Conservation (phyloP, 2,797 vertebrate species). For the Tokudaia muenninki region DNA sequence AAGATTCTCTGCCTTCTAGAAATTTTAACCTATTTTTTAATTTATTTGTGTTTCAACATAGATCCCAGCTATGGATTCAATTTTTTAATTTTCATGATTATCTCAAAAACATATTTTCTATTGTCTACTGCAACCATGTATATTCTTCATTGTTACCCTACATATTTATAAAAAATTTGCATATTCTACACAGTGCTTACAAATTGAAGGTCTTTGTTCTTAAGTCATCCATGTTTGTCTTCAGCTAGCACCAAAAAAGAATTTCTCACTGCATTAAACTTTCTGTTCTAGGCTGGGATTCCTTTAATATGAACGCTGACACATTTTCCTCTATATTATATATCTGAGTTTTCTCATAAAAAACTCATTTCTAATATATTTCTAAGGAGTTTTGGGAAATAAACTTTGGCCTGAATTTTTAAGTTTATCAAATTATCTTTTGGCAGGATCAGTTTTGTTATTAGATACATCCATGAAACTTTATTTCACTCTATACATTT, state of each 20-base stretch:
- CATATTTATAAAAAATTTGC: background rate
- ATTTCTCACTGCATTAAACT: background rate
- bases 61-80: background rate
- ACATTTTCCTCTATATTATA: background rate
- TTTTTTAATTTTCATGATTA: background rate
- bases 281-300: background rate
- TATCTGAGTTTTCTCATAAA: conserved; percentile 27
- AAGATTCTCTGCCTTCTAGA: background rate
- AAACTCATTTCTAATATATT: conserved; percentile 4
- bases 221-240: background rate
- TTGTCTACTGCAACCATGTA: background rate
- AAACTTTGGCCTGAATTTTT: conserved; percentile 24
- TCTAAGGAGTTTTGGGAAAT: background rate
- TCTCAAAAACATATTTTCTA: background rate
- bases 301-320: background rate
- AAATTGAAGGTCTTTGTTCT: background rate
- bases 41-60: background rate
- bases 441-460: background rate
- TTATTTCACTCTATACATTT: background rate
- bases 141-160: background rate
- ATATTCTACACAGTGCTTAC: background rate
- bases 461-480: background rate
- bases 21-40: background rate
- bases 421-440: background rate
- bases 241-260: background rate